These are phyloP conservation scores for Nothocercus nigrocapillus DNA, from an alignment of 2,113 vertebrate genomes.

Conservation along the genomic window DNA sequence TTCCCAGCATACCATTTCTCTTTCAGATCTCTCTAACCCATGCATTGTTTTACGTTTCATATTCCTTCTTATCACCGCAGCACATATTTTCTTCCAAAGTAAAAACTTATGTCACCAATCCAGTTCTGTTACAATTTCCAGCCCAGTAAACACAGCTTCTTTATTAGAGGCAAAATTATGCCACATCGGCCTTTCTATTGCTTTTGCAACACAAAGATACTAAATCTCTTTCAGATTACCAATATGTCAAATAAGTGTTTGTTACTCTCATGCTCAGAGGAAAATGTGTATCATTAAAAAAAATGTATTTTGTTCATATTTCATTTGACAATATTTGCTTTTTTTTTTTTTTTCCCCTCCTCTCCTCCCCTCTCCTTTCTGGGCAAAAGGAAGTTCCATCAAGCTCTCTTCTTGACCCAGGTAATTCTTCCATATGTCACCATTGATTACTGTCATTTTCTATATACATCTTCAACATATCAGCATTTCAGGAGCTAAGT, in stretches of 20 bases:
- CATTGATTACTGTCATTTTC: neutral
- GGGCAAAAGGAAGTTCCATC: neutral
- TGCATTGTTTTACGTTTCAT: neutral
- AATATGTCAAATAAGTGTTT: neutral
- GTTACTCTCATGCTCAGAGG: neutral
- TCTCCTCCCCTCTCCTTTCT: neutral
- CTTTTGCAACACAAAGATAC: neutral
- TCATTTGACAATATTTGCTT: neutral
- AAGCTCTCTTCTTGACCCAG: neutral
- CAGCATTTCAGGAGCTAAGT: neutral
- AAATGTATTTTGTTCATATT: neutral
- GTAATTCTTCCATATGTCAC: neutral
- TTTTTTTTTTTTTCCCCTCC: neutral
- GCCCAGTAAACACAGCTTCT: neutral
- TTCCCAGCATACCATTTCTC: neutral
- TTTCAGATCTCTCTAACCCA: neutral
- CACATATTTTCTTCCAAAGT: neutral
- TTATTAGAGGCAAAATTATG: neutral
- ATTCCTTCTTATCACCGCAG: neutral
- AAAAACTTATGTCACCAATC: neutral
- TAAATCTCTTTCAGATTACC: neutral
- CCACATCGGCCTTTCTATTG: neutral
- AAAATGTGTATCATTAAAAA: neutral
- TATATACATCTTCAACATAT: neutral
- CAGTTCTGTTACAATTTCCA: neutral